Evolutionary conservation across 2,113 vertebrate species (phyloP).

Genomic region (Aplodontia rufa): DNA sequence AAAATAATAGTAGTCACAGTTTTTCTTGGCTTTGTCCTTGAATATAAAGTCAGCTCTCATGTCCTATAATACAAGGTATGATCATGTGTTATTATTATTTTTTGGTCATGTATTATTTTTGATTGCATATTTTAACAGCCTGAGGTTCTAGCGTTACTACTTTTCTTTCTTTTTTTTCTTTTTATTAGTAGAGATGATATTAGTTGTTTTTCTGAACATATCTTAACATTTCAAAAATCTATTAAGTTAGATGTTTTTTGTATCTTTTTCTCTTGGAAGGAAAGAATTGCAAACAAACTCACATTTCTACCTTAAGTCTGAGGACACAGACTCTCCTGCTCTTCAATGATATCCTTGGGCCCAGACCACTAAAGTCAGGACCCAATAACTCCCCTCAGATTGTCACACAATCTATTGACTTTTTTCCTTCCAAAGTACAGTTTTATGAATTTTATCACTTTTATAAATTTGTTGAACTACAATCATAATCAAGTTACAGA

Average conservation of each 20-base stretch:
- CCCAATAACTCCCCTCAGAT: too few relatives aligned
- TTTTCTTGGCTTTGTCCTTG: not conserved
- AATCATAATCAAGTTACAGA: not conserved
- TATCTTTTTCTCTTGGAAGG: not conserved
- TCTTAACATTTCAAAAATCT: not conserved
- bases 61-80: not conserved
- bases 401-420: not conserved
- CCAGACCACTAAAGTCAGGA: not conserved
- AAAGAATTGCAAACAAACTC: not conserved
- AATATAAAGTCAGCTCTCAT: not conserved
- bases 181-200: not conserved
- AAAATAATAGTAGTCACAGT: not conserved
- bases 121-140: not conserved
- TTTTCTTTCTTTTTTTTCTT: not conserved
- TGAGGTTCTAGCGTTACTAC: not conserved
- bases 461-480: not conserved
- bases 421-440: not conserved
- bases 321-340: not conserved
- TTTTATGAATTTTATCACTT: not conserved
- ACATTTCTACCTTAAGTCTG: not conserved
- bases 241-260: not conserved
- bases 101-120: too few relatives aligned
- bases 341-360: not conserved
- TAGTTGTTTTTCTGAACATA: not conserved
- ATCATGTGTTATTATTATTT: too few relatives aligned